phyloP scores from a whole-genome alignment of 2,888 invertebrate species.

The Netelia virgata region DNA sequence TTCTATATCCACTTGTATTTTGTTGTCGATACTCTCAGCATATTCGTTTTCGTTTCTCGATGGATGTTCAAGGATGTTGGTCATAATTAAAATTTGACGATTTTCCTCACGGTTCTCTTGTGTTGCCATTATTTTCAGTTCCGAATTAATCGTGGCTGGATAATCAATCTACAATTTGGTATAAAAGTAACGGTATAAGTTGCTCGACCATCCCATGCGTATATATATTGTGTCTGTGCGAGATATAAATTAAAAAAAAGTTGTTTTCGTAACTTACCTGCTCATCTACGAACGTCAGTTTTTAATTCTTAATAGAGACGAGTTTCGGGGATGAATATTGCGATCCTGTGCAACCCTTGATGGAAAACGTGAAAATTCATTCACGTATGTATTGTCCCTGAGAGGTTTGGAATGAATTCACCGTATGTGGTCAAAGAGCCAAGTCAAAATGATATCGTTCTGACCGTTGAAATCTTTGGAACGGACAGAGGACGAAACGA shows the following conservation, averaged over 20 bases:
- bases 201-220: too few relatives aligned
- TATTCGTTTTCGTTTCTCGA: too few relatives aligned
- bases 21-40: too few relatives aligned
- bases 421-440: slow-evolving; percentile 11
- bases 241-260: too few relatives aligned
- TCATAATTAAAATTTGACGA: too few relatives aligned
- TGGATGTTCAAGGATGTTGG: too few relatives aligned
- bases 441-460: slow-evolving; percentile 29
- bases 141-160: too few relatives aligned
- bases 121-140: too few relatives aligned
- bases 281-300: background rate
- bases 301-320: background rate
- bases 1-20: background rate
- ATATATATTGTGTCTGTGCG: too few relatives aligned
- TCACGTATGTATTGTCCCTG: background rate
- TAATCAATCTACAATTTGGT: too few relatives aligned
- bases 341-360: background rate
- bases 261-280: background rate
- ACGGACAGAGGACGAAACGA: slow-evolving; percentile 15
- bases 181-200: too few relatives aligned
- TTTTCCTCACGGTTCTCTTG: too few relatives aligned
- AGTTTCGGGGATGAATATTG: background rate
- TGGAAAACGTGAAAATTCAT: background rate
- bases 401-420: slow-evolving; percentile 1
- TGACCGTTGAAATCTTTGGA: background rate